Evolutionary conservation across 2,113 vertebrate genomes (phyloP).

Genomic region (Hepsetus odoe): DNA sequence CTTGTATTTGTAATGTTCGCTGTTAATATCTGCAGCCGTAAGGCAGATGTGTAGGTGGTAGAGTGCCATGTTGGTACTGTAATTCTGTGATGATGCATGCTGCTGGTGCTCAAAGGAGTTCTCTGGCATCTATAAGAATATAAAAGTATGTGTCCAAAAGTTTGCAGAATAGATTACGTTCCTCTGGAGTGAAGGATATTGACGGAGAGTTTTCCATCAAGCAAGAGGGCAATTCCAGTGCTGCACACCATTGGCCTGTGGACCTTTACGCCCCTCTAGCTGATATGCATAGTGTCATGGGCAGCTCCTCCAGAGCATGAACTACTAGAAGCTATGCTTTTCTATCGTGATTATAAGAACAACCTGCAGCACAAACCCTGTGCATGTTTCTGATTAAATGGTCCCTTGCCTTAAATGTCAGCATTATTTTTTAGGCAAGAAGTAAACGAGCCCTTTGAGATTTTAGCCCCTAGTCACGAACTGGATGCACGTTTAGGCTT

Average conservation of each 20-base stretch:
- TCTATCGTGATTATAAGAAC: neutral
- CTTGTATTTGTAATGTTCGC: neutral
- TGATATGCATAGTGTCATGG: neutral
- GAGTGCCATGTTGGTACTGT: neutral
- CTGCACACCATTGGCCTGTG: neutral
- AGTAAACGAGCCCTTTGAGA: no score
- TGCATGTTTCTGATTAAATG: no score
- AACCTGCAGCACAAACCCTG: no score
- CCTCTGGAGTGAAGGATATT: no score
- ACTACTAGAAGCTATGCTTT: neutral
- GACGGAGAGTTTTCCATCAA: no score
- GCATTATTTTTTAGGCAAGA: no score
- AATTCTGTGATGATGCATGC: neutral
- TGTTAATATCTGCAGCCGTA: neutral
- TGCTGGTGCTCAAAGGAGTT: neutral
- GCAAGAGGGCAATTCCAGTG: neutral
- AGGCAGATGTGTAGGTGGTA: slow-evolving; percentile 2
- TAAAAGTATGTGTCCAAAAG: neutral
- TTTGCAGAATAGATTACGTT: no score
- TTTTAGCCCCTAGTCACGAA: no score
- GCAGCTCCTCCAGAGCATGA: neutral
- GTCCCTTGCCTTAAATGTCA: no score
- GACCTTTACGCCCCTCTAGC: neutral
- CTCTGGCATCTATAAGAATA: neutral
- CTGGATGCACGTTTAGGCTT: no score